These are phyloP conservation scores for Athripsodes cinereus DNA, from an alignment of 2,888 invertebrate species.

Conservation along the genomic window DNA sequence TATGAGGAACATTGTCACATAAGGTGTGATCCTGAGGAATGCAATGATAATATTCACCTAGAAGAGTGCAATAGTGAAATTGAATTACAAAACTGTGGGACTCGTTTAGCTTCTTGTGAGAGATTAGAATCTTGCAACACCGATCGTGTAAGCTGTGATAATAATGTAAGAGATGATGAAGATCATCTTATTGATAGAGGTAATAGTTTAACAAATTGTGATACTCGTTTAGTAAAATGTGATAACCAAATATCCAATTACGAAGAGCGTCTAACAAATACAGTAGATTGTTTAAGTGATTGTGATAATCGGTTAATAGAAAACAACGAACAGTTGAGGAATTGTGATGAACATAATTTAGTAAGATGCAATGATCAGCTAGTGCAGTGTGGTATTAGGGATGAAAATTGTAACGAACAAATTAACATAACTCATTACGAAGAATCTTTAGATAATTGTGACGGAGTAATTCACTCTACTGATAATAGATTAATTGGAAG, in stretches of 20 bases:
- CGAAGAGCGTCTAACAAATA: slow-evolving; percentile 4
- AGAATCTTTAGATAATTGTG: slow-evolving; percentile 11
- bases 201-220: slow-evolving; percentile 9
- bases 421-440: slow-evolving; percentile 4
- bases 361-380: slow-evolving; percentile 4
- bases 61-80: slow-evolving; percentile 16
- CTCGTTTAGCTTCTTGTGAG: slow-evolving; percentile 12
- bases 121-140: slow-evolving; percentile 16
- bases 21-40: slow-evolving; percentile 17
- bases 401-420: slow-evolving; percentile 5
- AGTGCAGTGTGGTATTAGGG: slow-evolving; percentile 1
- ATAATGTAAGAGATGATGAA: slow-evolving; percentile 12
- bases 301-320: slow-evolving; percentile 18
- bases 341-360: slow-evolving; percentile 8
- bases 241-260: slow-evolving; percentile 10
- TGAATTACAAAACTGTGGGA: slow-evolving; percentile 13
- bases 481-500: slow-evolving; percentile 8
- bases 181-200: slow-evolving; percentile 8
- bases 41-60: slow-evolving; percentile 5
- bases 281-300: slow-evolving; percentile 3
- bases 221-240: slow-evolving; percentile 11
- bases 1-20: slow-evolving; percentile 16
- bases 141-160: slow-evolving; percentile 18
- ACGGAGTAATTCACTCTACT: slow-evolving; percentile 11
- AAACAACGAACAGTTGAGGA: slow-evolving; percentile 8